Conservation (phyloP, 1,140 invertebrate species). For the Caenorhabditis tropicalis region DNA sequence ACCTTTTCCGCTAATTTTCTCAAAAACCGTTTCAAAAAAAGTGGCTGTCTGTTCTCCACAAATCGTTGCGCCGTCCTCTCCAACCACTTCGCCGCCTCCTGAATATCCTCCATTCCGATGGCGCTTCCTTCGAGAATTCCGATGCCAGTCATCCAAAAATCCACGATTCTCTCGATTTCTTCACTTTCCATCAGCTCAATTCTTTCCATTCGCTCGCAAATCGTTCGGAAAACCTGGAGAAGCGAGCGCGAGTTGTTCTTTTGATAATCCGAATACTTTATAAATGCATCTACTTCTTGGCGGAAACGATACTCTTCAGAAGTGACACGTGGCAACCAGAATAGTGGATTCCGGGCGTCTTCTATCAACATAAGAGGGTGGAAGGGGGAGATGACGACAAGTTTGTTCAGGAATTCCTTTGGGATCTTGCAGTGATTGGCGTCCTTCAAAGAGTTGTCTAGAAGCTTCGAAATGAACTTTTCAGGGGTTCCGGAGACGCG, state of each 20-base stretch:
- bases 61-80: background rate
- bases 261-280: background rate
- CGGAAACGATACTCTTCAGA: background rate
- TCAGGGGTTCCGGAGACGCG: background rate
- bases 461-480: background rate
- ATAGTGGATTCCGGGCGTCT: background rate
- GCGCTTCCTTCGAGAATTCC: background rate
- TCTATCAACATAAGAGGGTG: background rate
- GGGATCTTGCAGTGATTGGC: background rate
- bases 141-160: background rate
- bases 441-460: too few relatives aligned
- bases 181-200: background rate
- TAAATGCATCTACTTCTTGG: background rate
- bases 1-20: background rate
- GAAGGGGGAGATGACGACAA: background rate
- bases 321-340: background rate
- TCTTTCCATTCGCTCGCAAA: background rate
- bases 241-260: background rate
- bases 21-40: background rate
- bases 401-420: background rate
- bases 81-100: background rate
- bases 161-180: background rate
- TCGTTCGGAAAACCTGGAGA: background rate
- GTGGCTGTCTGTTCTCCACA: background rate
- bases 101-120: background rate